Base-by-base conservation (phyloP, 2,113 vertebrate genomes). In the Cinclus mexicanus region DNA sequence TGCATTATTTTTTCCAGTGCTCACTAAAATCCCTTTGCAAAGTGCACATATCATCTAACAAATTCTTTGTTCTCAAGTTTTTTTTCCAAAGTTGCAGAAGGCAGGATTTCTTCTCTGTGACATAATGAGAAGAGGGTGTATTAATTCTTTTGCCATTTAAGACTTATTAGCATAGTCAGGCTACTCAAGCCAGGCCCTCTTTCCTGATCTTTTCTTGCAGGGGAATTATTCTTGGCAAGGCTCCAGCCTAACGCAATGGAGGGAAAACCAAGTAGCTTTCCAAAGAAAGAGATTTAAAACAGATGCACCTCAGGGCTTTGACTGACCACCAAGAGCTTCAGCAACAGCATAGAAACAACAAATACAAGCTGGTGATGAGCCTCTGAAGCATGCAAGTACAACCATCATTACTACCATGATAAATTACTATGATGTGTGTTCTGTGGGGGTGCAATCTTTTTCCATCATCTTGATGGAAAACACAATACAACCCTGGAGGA, bases 91-190 rank as follows among this genome's bases (percentile, higher is more conserved):
- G 82, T 53, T n/a, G 31, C 65, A 90, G 81, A 22, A 95, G 87
- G 53, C 93, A 91, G 95, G 94, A 97, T 95, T 96, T 95, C 92
- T 94, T 94, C 91, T 74, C 77, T 60, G 29, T 96, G 96, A 89
- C 90, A 82, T 89, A 92, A 94, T 83, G 44, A 80, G 25, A 14
- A 65, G 69, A 89, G 68, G n/a, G 56, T 75, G 68, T 68, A 79
- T 87, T 95, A 95, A 89, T 90, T 95, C 88, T 80, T 94, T 64
- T 53, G 53, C 53, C 2, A 0, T 80, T 88, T 93, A 75, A 65
- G 53, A 68, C 80, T 60, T 70, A 75, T 74, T 91, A 95, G 68
- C 82, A 83, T 4, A 1, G 56, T 46, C 67, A 76, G 75, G 83
- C 95, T 95, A 95, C 53, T 83, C 1, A 0, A 94, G 83, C 86